These are phyloP conservation scores for Pseudomyrmex pallidus DNA, from an alignment of 1,140 invertebrate genomes.

Conservation along the genomic window DNA sequence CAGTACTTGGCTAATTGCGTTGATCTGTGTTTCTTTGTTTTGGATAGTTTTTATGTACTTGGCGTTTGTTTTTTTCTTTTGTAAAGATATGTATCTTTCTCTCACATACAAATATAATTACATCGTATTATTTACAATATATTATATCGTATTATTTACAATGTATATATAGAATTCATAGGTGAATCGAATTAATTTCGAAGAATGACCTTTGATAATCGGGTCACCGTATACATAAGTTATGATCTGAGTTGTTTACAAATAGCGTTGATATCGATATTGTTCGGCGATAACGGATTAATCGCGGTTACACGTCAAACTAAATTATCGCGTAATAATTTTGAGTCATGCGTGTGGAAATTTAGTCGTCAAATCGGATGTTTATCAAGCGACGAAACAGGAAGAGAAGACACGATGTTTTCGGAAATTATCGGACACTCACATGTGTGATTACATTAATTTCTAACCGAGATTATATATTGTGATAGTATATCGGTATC, in stretches of 20 bases:
- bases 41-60: too few species aligned
- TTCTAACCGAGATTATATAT: conserved; percentile 54
- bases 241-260: neutral
- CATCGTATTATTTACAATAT: too few species aligned
- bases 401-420: conserved; percentile 47
- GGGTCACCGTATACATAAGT: neutral
- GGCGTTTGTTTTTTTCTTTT: too few species aligned
- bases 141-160: too few species aligned
- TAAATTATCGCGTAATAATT: conserved; percentile 48
- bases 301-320: conserved; percentile 32
- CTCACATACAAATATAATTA: too few species aligned
- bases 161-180: too few species aligned
- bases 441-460: conserved; percentile 53
- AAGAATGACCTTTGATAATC: too few species aligned
- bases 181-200: too few species aligned
- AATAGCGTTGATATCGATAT: conserved; percentile 9
- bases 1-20: too few species aligned
- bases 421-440: conserved; percentile 54
- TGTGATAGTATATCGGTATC: conserved; percentile 26
- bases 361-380: conserved; percentile 47
- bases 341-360: conserved; percentile 44
- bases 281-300: conserved; percentile 18
- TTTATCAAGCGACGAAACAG: conserved; percentile 47
- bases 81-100: too few species aligned
- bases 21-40: too few species aligned